A percentile compares a stretch with the other conserved stretches of the same genome.
These are phyloP conservation scores for Lasiurus borealis DNA, from an alignment of 2,113 vertebrate genomes.

Conservation along the genomic window DNA sequence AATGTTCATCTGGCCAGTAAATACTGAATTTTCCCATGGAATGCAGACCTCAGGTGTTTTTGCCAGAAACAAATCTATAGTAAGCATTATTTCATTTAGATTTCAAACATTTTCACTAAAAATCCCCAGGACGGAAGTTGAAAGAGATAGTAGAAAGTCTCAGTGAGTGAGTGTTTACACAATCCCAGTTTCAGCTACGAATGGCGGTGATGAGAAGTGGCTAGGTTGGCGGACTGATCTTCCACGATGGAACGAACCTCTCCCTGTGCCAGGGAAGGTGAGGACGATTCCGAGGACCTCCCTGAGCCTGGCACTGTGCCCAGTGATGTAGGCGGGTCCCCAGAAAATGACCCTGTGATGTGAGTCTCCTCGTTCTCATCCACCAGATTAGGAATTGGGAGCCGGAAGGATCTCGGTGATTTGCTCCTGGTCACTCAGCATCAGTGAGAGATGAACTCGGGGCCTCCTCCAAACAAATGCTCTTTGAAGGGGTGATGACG, in stretches of 20 bases:
- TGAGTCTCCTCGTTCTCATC: neutral
- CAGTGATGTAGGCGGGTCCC: neutral
- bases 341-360: neutral
- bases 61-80: conserved; percentile 17
- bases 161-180: neutral
- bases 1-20: neutral
- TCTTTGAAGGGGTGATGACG: neutral
- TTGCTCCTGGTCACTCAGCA: neutral
- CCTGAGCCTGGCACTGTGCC: neutral
- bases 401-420: neutral
- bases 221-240: too few relatives aligned
- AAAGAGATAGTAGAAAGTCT: neutral
- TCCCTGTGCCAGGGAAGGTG: neutral
- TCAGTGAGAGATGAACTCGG: neutral
- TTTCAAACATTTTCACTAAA: conserved; percentile 12
- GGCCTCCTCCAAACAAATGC: too few relatives aligned
- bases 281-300: neutral
- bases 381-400: neutral
- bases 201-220: neutral
- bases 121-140: neutral
- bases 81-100: neutral
- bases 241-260: neutral
- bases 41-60: neutral
- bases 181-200: neutral
- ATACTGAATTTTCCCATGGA: conserved; percentile 12